Conservation (phyloP, 2,888 invertebrate genomes). For the Leptinotarsa juncta region DNA sequence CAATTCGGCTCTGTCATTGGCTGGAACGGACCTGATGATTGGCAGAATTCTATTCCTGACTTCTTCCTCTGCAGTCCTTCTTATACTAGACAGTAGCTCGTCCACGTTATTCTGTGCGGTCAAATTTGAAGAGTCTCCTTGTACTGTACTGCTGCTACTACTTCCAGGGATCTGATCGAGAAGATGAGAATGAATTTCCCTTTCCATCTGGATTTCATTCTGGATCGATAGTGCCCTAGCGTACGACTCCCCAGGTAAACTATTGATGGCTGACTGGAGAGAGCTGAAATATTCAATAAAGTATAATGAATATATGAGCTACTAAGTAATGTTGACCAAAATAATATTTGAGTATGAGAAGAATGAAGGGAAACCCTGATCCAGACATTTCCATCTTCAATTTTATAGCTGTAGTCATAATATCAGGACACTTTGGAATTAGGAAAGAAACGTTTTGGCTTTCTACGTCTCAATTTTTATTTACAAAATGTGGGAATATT, state of each 20-base stretch:
- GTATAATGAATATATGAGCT: too few relatives aligned
- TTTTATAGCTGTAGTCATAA: too few relatives aligned
- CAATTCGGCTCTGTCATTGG: slow-evolving; percentile 55
- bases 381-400: too few relatives aligned
- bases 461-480: too few relatives aligned
- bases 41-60: slow-evolving; percentile 55
- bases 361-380: too few relatives aligned
- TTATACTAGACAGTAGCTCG: slow-evolving; percentile 50
- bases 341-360: too few relatives aligned
- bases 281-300: too few relatives aligned
- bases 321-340: too few relatives aligned
- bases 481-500: too few relatives aligned
- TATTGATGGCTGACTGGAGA: too few relatives aligned
- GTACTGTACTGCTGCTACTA: not conserved
- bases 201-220: slow-evolving; percentile 1
- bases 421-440: too few relatives aligned
- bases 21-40: slow-evolving; percentile 56
- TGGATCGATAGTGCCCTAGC: not conserved
- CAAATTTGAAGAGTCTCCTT: not conserved
- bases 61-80: slow-evolving; percentile 54
- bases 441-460: too few relatives aligned
- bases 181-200: slow-evolving; percentile 23
- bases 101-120: slow-evolving; percentile 44
- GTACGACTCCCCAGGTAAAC: not conserved
- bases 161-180: slow-evolving; percentile 21